Evolutionary conservation across 1,140 invertebrate genomes (phyloP).

Genomic region (Grapholita molesta): DNA sequence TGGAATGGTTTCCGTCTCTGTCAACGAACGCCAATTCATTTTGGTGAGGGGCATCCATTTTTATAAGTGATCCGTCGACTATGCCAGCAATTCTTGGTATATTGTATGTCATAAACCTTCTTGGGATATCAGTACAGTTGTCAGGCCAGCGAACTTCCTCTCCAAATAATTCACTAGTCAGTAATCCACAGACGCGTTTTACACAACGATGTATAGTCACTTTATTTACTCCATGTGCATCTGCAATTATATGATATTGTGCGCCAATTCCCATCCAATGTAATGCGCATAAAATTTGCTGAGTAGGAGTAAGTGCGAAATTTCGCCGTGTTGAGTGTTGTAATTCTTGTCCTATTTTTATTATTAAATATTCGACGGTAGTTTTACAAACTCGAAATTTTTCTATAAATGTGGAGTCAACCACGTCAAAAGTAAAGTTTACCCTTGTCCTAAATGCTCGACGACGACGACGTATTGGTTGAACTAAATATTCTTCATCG

Average conservation of each 20-base stretch:
- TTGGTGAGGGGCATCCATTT: neutral
- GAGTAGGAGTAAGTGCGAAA: neutral
- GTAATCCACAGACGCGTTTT: neutral
- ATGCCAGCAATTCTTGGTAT: constrained; percentile 9
- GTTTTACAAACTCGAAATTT: no score
- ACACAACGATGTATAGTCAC: neutral
- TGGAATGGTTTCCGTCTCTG: neutral
- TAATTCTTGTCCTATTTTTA: neutral
- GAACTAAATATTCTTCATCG: no score
- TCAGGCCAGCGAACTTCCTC: neutral
- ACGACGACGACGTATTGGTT: no score
- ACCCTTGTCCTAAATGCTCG: no score
- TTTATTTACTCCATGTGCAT: neutral
- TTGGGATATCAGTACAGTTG: neutral
- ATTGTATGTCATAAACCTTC: neutral
- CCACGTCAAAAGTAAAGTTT: no score
- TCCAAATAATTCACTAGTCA: neutral
- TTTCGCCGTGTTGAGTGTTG: neutral
- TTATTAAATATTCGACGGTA: neutral
- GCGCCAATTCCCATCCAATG: no score
- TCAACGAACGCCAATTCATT: constrained; percentile 6
- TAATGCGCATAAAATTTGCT: neutral
- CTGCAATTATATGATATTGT: neutral
- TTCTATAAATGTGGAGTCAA: no score
- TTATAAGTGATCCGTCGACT: neutral